These are phyloP conservation scores for Colossoma macropomum DNA, from an alignment of 2,113 vertebrate species.

Conservation along the genomic window DNA sequence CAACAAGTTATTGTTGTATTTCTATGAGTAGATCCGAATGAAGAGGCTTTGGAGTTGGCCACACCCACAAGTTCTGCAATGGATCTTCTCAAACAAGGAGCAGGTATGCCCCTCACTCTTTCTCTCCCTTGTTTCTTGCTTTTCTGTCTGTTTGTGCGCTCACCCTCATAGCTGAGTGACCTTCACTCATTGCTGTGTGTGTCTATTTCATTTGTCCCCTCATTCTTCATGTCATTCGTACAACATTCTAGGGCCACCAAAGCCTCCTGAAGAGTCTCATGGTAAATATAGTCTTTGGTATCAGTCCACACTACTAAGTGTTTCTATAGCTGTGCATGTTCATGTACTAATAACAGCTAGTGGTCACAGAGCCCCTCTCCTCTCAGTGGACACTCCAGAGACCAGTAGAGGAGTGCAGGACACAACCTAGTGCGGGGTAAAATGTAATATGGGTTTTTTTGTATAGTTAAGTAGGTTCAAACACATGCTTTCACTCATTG, in stretches of 20 bases:
- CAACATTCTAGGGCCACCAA: constrained; percentile 69
- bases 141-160: neutral
- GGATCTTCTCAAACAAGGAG: constrained; percentile 91
- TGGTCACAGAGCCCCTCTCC: neutral
- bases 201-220: constrained; percentile 28
- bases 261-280: constrained; percentile 73
- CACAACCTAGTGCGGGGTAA: neutral
- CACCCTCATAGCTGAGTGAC: neutral
- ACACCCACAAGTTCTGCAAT: constrained; percentile 82
- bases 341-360: constrained; percentile 10
- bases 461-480: no score
- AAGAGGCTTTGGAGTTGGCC: constrained; percentile 85
- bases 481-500: no score
- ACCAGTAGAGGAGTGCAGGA: neutral
- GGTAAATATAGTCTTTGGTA: constrained; percentile 70
- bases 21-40: constrained; percentile 85
- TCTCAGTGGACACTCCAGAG: neutral
- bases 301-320: neutral
- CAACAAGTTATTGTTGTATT: constrained; percentile 43
- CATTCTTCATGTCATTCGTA: constrained; percentile 53
- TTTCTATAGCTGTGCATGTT: neutral
- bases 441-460: neutral
- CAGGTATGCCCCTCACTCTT: constrained; percentile 76
- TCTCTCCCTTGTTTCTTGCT: neutral
- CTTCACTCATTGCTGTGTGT: constrained; percentile 24